A percentile compares a stretch with the other conserved stretches of the same genome.
phyloP scores from a whole-genome alignment of 2,797 vertebrate species.

The Enteromius radiatus region DNA sequence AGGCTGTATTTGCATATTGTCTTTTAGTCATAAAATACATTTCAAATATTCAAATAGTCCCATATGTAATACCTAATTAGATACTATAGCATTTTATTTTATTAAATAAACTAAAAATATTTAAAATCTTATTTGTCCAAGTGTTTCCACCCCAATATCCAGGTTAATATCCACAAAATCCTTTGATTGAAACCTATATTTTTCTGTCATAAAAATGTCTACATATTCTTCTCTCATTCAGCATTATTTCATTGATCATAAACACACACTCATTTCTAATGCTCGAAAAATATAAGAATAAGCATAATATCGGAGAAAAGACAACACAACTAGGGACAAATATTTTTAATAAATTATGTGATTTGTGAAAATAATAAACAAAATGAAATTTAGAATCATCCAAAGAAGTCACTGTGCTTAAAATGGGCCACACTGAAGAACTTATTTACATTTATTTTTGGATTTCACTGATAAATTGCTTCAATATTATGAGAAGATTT shows the following conservation, averaged over 20 bases:
- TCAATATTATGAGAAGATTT: background rate
- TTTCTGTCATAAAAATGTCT: background rate
- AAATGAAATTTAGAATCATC: conserved; percentile 1
- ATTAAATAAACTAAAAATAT: background rate
- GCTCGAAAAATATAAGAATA: background rate
- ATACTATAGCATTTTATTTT: background rate
- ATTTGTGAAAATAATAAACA: background rate
- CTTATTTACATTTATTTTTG: background rate
- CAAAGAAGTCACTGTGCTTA: background rate
- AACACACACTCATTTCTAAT: background rate
- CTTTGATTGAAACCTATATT: background rate
- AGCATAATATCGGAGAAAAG: background rate
- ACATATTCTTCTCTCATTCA: background rate
- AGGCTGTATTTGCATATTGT: background rate
- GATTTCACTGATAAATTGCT: background rate
- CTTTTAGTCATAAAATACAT: background rate
- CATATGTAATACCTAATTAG: background rate
- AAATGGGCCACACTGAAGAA: background rate
- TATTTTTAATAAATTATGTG: background rate
- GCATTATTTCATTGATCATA: background rate
- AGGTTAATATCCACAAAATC: background rate
- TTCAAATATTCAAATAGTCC: background rate
- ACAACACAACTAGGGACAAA: background rate
- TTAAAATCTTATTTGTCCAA: background rate
- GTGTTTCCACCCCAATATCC: background rate